phyloP scores from a whole-genome alignment of 2,113 vertebrate genomes.

The Sylvilagus bachmani region DNA sequence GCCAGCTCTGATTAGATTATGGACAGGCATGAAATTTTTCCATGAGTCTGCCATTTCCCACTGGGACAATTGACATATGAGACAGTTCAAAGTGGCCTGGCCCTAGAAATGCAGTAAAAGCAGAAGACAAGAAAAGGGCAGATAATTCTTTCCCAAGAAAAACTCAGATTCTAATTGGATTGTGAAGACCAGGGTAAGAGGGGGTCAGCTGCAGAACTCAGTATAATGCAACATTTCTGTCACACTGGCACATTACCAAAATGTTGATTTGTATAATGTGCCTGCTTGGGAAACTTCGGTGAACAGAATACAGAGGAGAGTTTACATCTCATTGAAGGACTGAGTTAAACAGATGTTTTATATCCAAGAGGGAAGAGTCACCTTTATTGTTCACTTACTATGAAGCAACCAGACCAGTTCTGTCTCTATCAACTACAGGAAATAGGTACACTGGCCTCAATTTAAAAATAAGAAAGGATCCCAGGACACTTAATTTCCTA shows the following conservation, averaged over 20 bases:
- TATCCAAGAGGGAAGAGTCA: not conserved
- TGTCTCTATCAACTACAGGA: not conserved
- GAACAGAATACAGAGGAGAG: not conserved
- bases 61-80: not conserved
- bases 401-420: not conserved
- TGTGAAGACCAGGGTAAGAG: not conserved
- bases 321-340: not conserved
- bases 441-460: not conserved
- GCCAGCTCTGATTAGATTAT: not conserved
- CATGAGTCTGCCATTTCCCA: not conserved
- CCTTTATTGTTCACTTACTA: not conserved
- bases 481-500: not conserved
- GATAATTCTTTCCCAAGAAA: not conserved
- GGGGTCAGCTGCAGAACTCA: not conserved
- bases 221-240: not conserved
- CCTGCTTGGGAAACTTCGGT: not conserved
- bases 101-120: not conserved
- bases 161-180: not conserved
- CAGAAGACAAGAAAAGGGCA: not conserved
- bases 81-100: not conserved
- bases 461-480: not conserved
- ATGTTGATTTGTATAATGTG: not conserved
- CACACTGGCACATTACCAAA: not conserved
- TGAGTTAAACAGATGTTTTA: not conserved
- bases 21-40: not conserved